Percentiles rank a stretch among this genome's conserved stretches.
Conservation (phyloP, 1,140 invertebrate genomes). For the Cydia splendana region DNA sequence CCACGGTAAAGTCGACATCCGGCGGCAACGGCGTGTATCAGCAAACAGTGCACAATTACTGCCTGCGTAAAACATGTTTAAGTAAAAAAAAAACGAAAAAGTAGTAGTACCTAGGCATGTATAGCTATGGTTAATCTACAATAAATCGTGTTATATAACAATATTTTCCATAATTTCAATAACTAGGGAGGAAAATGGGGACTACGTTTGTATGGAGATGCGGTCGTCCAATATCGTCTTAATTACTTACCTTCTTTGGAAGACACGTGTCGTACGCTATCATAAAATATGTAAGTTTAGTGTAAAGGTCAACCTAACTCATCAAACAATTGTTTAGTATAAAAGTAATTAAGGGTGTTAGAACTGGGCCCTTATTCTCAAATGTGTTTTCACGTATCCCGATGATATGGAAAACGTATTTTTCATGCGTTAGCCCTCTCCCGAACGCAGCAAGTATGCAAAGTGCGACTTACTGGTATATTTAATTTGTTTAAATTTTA, state of each 20-base stretch:
- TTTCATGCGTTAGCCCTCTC: not conserved
- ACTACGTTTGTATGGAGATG: too few species aligned
- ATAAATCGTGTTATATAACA: too few species aligned
- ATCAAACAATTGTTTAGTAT: not conserved
- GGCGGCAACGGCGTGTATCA: slow-evolving; percentile 38
- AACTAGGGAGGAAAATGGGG: too few species aligned
- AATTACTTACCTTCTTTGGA: not conserved
- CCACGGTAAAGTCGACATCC: slow-evolving; percentile 54
- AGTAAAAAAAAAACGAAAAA: not conserved
- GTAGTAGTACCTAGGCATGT: too few species aligned
- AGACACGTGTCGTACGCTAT: not conserved
- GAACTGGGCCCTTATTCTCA: not conserved
- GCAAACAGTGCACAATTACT: slow-evolving; percentile 18
- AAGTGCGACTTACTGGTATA: not conserved
- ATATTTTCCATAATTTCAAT: too few species aligned
- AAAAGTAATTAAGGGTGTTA: slow-evolving; percentile 1
- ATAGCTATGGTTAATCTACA: too few species aligned
- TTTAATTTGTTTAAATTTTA: not conserved
- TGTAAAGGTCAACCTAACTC: not conserved
- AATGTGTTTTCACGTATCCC: not conserved
- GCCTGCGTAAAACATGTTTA: not conserved
- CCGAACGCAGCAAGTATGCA: not conserved
- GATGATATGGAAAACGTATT: not conserved
- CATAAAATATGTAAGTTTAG: not conserved
- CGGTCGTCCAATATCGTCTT: not conserved